These are phyloP conservation scores for Trachelus troglodyta DNA, from an alignment of 2,888 invertebrate species.

Conservation along the genomic window DNA sequence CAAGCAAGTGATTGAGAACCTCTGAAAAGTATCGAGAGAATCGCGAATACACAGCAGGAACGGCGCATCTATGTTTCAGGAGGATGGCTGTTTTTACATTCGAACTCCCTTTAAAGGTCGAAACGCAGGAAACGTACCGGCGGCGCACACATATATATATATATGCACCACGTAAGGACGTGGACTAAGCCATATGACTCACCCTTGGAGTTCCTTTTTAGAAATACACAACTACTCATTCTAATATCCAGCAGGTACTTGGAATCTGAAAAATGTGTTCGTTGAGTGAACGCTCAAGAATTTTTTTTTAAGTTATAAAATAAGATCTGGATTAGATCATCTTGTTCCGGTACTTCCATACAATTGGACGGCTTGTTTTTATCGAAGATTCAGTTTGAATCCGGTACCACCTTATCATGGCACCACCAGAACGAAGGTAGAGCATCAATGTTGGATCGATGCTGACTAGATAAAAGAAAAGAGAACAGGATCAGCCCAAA, in stretches of 20 bases:
- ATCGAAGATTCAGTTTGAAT: not conserved
- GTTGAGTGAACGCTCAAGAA: not conserved
- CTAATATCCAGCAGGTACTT: not conserved
- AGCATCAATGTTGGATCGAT: not conserved
- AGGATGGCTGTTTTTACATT: not conserved
- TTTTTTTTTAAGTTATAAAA: not conserved
- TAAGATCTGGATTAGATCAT: not conserved
- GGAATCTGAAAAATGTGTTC: not conserved
- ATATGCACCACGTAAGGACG: not conserved
- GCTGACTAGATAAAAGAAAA: not conserved
- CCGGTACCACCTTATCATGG: not conserved
- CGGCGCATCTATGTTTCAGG: not conserved
- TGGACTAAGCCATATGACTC: slow-evolving; percentile 22
- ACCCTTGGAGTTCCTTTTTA: slow-evolving; percentile 14
- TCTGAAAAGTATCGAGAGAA: not conserved
- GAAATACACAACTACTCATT: not conserved
- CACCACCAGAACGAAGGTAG: not conserved
- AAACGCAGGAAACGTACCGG: slow-evolving; percentile 46
- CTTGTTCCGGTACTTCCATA: not conserved
- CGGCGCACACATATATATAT: not conserved
- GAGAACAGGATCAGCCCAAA: slow-evolving; percentile 21
- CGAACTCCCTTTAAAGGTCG: slow-evolving; percentile 37
- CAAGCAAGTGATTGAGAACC: not conserved
- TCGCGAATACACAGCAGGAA: not conserved
- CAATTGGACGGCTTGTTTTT: not conserved